These are phyloP conservation scores for Pseudopipra pipra DNA, from an alignment of 2,113 vertebrate genomes.

Conservation along the genomic window DNA sequence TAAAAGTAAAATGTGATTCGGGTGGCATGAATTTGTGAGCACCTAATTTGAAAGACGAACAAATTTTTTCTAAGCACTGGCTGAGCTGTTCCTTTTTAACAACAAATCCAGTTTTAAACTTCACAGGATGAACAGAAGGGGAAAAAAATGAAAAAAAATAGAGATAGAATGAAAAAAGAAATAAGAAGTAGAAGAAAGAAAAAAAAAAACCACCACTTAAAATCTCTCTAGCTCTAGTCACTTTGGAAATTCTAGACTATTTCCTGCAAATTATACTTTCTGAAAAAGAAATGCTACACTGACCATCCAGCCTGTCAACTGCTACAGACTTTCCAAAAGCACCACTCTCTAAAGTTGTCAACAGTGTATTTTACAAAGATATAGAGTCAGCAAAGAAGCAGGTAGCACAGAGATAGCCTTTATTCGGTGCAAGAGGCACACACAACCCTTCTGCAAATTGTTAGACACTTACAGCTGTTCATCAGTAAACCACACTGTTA, in stretches of 20 bases:
- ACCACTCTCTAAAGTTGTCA: constrained; percentile 63
- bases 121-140: not conserved
- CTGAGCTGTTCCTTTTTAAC: not conserved
- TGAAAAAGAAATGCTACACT: not conserved
- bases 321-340: constrained; percentile 11
- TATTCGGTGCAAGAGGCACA: not conserved
- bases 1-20: not conserved
- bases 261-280: not conserved
- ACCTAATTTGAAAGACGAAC: not conserved
- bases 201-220: not conserved
- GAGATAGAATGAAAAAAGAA: rapidly evolving
- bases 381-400: not conserved
- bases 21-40: not conserved
- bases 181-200: rapidly evolving
- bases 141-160: rapidly evolving
- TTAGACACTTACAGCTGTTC: not conserved
- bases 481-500: not conserved
- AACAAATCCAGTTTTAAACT: not conserved
- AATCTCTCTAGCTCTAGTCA: not conserved
- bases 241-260: not conserved
- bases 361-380: constrained; percentile 18
- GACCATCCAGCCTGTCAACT: not conserved
- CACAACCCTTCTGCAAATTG: not conserved
- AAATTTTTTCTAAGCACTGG: not conserved
- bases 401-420: not conserved